Conservation (phyloP, 2,888 invertebrate genomes). For the Meiosimyza decipiens region DNA sequence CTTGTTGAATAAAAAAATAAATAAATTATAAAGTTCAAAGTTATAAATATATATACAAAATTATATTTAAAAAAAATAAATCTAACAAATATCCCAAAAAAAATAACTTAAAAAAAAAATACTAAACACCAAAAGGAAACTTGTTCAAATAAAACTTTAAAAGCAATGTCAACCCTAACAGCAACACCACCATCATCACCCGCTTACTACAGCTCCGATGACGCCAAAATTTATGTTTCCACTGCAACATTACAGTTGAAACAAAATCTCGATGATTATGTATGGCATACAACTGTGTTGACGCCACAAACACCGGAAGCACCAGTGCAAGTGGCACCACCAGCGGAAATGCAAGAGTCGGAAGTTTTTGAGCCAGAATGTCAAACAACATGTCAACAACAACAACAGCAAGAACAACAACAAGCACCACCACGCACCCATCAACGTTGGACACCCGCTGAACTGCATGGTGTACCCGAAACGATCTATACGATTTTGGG, state of each 20-base stretch:
- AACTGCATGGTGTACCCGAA: slow-evolving; percentile 32
- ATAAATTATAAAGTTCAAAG: too few relatives aligned
- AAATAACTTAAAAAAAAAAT: not conserved
- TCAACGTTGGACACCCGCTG: slow-evolving; percentile 39
- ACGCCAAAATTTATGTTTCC: slow-evolving; percentile 42
- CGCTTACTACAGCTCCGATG: slow-evolving; percentile 34
- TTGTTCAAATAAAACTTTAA: not conserved
- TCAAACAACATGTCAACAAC: slow-evolving; percentile 32
- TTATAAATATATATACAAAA: slow-evolving; percentile 11
- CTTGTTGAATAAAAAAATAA: not conserved
- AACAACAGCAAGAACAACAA: slow-evolving; percentile 17
- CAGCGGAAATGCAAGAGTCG: slow-evolving; percentile 17
- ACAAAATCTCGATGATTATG: slow-evolving; percentile 39
- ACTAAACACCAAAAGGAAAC: not conserved
- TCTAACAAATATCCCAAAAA: not conserved
- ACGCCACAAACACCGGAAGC: slow-evolving; percentile 41
- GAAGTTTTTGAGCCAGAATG: slow-evolving; percentile 24
- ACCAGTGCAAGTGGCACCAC: slow-evolving; percentile 25
- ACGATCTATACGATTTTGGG: slow-evolving; percentile 46
- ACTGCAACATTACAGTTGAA: slow-evolving; percentile 42
- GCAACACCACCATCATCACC: slow-evolving; percentile 33
- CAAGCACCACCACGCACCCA: slow-evolving; percentile 4
- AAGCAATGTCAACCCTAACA: slow-evolving; percentile 11
- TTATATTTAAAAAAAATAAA: not conserved
- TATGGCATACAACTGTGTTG: slow-evolving; percentile 46